Percentiles rank a stretch among this genome's conserved stretches.
These are phyloP conservation scores for Pandemis heparana DNA, from an alignment of 2,888 invertebrate species.

Conservation along the genomic window DNA sequence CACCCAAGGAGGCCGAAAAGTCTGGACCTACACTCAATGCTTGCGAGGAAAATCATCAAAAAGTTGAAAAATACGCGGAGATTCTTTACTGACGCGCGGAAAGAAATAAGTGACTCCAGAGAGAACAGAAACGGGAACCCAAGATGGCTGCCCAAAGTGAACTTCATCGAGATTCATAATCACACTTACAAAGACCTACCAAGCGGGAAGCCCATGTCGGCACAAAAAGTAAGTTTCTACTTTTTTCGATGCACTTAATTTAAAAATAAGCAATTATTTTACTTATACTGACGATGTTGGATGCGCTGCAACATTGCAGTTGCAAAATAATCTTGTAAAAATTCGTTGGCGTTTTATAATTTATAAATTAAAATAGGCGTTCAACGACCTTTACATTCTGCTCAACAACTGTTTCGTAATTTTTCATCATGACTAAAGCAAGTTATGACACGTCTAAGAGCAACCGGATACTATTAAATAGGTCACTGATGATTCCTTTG, in stretches of 20 bases:
- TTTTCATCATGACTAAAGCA: constrained; percentile 36
- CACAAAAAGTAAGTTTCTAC: constrained; percentile 70
- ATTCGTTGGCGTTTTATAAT: background rate
- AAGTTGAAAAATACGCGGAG: constrained; percentile 71
- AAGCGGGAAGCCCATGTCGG: constrained; percentile 59
- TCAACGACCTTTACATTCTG: background rate
- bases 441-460: constrained; percentile 29
- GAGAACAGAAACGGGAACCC: constrained; percentile 76
- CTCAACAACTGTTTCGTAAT: constrained; percentile 29
- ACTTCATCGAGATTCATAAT: constrained; percentile 76
- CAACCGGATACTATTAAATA: constrained; percentile 40
- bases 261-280: background rate
- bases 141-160: constrained; percentile 75
- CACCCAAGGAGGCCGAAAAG: constrained; percentile 58
- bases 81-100: constrained; percentile 68
- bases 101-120: constrained; percentile 66
- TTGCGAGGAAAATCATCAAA: constrained; percentile 69
- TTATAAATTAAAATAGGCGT: background rate
- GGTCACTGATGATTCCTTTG: constrained; percentile 42
- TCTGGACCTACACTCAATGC: constrained; percentile 66
- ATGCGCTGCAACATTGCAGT: background rate
- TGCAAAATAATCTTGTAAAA: background rate
- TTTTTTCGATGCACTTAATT: constrained; percentile 31
- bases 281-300: background rate
- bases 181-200: constrained; percentile 62